Percentiles rank a stretch among this genome's conserved stretches.
Evolutionary conservation across 2,888 invertebrate species (phyloP).

Genomic region (Onchidella celtica): DNA sequence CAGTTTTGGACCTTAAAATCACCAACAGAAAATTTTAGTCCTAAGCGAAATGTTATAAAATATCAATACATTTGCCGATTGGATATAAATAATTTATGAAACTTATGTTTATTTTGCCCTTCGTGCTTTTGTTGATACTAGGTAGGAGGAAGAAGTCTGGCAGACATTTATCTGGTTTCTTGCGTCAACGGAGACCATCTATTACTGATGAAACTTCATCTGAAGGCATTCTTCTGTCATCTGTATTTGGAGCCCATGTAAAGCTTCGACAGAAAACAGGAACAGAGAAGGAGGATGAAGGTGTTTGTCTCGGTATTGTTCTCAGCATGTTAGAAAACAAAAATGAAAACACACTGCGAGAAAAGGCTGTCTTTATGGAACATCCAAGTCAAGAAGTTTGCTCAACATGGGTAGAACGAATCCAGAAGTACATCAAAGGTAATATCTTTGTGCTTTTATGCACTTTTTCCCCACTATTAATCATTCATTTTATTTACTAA

Average conservation of each 20-base stretch:
- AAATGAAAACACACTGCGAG: conserved; percentile 61
- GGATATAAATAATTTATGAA: no score
- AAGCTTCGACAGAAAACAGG: conserved; percentile 58
- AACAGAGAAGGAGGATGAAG: conserved; percentile 61
- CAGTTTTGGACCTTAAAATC: no score
- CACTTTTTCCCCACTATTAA: no score
- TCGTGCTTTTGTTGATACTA: no score
- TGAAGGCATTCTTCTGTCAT: conserved; percentile 54
- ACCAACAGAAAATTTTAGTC: no score
- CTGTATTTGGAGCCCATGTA: conserved; percentile 64
- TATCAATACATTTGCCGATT: no score
- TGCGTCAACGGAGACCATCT: conserved; percentile 48
- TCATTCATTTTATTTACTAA: no score
- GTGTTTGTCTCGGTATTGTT: conserved; percentile 61
- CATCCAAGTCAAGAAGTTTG: conserved; percentile 71
- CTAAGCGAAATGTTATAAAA: no score
- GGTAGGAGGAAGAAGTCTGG: conserved; percentile 50
- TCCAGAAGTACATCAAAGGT: conserved; percentile 60
- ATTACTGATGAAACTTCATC: conserved; percentile 37
- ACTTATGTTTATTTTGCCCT: no score
- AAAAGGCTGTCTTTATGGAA: conserved; percentile 65
- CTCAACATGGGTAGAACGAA: conserved; percentile 62
- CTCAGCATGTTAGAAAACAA: conserved; percentile 57
- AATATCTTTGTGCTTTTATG: no score
- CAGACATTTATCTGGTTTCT: conserved; percentile 48